Evolutionary conservation across 1,140 invertebrate genomes (phyloP).

Genomic region (Holcopasites calliopsidis): DNA sequence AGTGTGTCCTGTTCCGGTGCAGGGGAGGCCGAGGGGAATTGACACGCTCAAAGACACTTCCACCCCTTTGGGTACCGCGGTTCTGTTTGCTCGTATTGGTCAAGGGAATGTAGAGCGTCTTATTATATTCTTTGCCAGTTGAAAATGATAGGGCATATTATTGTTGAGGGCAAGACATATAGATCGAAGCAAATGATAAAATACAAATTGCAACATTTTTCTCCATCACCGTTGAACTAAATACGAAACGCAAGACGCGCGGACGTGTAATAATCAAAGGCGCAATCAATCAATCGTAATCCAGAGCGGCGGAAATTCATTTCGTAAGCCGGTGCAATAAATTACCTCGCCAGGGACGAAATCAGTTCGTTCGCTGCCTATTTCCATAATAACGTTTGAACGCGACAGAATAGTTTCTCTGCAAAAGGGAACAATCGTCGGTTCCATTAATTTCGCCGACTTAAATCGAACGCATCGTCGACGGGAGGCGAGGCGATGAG

Average conservation of each 20-base stretch:
- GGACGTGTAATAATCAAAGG: neutral
- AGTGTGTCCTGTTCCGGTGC: neutral
- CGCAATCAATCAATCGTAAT: conserved; percentile 6
- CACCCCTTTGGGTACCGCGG: no score
- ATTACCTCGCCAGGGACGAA: neutral
- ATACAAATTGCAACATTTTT: neutral
- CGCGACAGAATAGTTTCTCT: neutral
- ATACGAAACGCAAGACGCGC: neutral
- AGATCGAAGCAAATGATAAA: neutral
- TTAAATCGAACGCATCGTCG: neutral
- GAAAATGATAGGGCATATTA: no score
- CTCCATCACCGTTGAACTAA: neutral
- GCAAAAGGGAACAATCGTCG: conserved; percentile 16
- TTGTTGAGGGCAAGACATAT: no score
- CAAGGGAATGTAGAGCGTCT: neutral
- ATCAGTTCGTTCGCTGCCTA: neutral
- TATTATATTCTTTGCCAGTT: neutral
- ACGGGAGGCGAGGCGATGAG: neutral
- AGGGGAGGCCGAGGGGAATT: neutral
- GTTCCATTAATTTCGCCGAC: conserved; percentile 38
- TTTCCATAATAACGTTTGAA: conserved; percentile 33
- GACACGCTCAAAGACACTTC: conserved; percentile 5
- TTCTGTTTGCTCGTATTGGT: neutral
- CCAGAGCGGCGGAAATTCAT: neutral
- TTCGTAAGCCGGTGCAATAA: neutral